These are phyloP conservation scores for Tetrapedia diversipes DNA, from an alignment of 2,888 invertebrate genomes.

Conservation along the genomic window DNA sequence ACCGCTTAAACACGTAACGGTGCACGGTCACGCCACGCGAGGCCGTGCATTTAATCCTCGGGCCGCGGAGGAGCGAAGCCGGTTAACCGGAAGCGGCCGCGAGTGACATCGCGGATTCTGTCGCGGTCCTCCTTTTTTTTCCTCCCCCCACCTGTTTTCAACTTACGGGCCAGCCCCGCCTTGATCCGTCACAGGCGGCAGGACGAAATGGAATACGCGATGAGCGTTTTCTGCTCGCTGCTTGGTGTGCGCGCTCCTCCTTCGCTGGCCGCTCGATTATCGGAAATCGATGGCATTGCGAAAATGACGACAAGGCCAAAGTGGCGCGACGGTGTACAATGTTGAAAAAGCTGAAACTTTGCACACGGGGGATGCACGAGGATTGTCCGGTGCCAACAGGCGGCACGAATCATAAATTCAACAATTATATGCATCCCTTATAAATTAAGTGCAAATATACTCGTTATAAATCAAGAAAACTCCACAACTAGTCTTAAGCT, in stretches of 20 bases:
- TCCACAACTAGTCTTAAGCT: too few relatives aligned
- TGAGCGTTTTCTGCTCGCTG: constrained; percentile 71
- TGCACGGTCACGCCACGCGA: not conserved
- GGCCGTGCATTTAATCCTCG: constrained; percentile 8
- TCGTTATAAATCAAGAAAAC: too few relatives aligned
- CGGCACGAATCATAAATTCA: too few relatives aligned
- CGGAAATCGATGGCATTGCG: constrained; percentile 71
- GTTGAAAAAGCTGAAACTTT: constrained; percentile 23
- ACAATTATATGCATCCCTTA: too few relatives aligned
- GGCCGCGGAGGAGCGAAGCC: not conserved
- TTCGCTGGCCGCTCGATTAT: constrained; percentile 64
- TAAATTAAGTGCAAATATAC: too few relatives aligned
- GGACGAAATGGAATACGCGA: constrained; percentile 74
- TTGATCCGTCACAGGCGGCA: constrained; percentile 69
- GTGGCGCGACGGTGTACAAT: constrained; percentile 61
- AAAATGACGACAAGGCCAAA: constrained; percentile 67
- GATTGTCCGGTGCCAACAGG: too few relatives aligned
- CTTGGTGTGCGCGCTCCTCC: constrained; percentile 21
- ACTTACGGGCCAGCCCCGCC: constrained; percentile 16
- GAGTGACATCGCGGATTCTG: constrained; percentile 43
- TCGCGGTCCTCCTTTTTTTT: constrained; percentile 13
- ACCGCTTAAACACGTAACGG: not conserved
- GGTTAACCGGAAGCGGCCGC: constrained; percentile 56
- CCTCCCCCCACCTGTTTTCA: constrained; percentile 9
- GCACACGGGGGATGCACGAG: not conserved